Evolutionary conservation across 2,888 invertebrate species (phyloP), one percentile per base, ranked within the genome.

Genomic region (Salticus scenicus): DNA sequence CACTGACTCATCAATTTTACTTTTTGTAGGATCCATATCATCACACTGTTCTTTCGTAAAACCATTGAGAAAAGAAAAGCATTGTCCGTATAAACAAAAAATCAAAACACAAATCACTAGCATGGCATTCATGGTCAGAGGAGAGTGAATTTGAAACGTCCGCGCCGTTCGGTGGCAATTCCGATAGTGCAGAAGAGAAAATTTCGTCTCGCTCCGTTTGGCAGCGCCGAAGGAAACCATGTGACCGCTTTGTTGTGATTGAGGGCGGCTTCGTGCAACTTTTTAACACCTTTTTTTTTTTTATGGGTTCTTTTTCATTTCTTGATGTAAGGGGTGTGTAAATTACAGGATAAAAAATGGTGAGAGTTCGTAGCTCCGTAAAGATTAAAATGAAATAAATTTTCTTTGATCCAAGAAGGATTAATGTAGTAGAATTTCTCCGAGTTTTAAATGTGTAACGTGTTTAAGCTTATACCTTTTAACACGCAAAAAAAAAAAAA

Each of bases 241-340:
- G 83, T 84, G 83, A 84, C 67, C 67, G 77, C 83, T 84, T 84
- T 84, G 77, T 84, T 84, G 83, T 84, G 77, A 72, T 84, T 77
- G 69, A 77, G 72, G 67, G 73, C 83, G 77, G 66, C 57, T 73
- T 66, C 57, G n/a, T n/a, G n/a, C n/a, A n/a, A n/a, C n/a, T n/a
- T n/a, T n/a, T n/a, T n/a, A n/a, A n/a, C n/a, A n/a, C n/a, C n/a
- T n/a, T n/a, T n/a, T n/a, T n/a, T n/a, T n/a, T n/a, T n/a, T n/a
- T n/a, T n/a, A n/a, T n/a, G n/a, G n/a, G n/a, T n/a, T n/a, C n/a
- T n/a, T n/a, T n/a, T n/a, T n/a, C n/a, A n/a, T n/a, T n/a, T n/a
- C n/a, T n/a, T n/a, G n/a, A n/a, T n/a, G n/a, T n/a, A n/a, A n/a
- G n/a, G n/a, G n/a, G n/a, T n/a, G n/a, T n/a, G n/a, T n/a, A n/a